Conservation (phyloP, 2,888 invertebrate genomes). For the Pandemis corylana region DNA sequence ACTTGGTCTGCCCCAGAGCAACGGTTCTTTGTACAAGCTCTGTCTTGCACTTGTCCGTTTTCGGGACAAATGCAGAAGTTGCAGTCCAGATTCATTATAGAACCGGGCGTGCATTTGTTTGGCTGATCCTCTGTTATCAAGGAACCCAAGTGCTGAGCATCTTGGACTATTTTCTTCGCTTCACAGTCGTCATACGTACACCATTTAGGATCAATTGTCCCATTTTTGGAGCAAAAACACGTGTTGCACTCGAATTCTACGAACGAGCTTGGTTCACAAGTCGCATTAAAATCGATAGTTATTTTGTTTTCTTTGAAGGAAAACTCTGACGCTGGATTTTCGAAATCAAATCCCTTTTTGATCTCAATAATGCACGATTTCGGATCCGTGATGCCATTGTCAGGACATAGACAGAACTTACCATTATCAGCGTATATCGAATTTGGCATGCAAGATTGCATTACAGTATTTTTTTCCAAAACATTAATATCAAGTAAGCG, state of each 20-base stretch:
- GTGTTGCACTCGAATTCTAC: constrained; percentile 75
- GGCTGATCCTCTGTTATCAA: constrained; percentile 42
- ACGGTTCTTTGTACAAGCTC: constrained; percentile 67
- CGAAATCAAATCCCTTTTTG: constrained; percentile 41
- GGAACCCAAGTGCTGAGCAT: constrained; percentile 51
- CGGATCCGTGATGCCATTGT: constrained; percentile 56
- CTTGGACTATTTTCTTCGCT: constrained; percentile 58
- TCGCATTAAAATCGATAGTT: constrained; percentile 53
- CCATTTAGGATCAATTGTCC: constrained; percentile 74
- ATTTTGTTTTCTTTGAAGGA: constrained; percentile 43
- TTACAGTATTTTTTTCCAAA: constrained; percentile 51
- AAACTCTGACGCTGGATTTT: constrained; percentile 39
- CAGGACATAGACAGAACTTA: constrained; percentile 69
- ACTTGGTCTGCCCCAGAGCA: constrained; percentile 52
- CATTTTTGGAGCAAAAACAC: constrained; percentile 73
- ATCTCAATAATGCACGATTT: constrained; percentile 60
- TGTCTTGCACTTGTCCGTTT: constrained; percentile 60
- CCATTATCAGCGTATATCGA: constrained; percentile 62
- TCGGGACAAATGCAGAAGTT: constrained; percentile 78
- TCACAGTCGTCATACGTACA: constrained; percentile 76
- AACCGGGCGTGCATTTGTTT: constrained; percentile 64
- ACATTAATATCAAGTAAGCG: constrained; percentile 54
- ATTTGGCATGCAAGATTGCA: constrained; percentile 60
- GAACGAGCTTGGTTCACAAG: constrained; percentile 71
- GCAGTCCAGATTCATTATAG: constrained; percentile 67